Evolutionary conservation across 1,140 invertebrate species (phyloP).

Genomic region (Polypedilum pembai): DNA sequence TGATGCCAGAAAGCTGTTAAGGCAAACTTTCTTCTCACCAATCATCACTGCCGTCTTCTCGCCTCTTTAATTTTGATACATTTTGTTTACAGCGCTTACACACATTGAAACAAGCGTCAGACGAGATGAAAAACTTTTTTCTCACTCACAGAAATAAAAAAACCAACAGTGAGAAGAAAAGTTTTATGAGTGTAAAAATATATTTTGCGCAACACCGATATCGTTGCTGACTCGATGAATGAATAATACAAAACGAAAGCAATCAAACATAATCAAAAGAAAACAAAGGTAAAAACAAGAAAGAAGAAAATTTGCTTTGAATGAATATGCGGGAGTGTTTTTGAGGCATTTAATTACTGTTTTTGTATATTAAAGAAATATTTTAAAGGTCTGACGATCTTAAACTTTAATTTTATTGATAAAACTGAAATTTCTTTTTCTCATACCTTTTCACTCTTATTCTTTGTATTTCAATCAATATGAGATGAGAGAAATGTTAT

Average conservation of each 20-base stretch:
- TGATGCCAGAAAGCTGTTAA: slow-evolving; percentile 15
- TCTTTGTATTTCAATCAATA: too few relatives aligned
- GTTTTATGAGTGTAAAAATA: neutral
- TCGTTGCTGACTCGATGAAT: neutral
- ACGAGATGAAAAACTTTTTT: neutral
- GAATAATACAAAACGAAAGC: slow-evolving; percentile 21
- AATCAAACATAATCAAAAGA: slow-evolving; percentile 25
- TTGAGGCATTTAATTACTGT: too few relatives aligned
- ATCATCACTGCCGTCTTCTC: neutral
- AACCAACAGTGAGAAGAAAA: neutral
- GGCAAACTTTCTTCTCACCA: neutral
- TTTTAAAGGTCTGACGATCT: too few relatives aligned
- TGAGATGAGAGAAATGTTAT: neutral
- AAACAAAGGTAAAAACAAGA: neutral
- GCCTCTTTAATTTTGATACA: too few relatives aligned
- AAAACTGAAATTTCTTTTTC: too few relatives aligned
- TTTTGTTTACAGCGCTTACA: neutral
- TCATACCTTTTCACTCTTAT: too few relatives aligned
- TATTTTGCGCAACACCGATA: neutral
- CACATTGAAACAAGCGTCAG: too few relatives aligned
- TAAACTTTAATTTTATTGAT: too few relatives aligned
- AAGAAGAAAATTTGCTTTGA: too few relatives aligned
- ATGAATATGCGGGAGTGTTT: too few relatives aligned
- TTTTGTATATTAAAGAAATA: too few relatives aligned
- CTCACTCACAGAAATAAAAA: neutral